Evolutionary conservation across 2,113 vertebrate genomes (phyloP).

Genomic region (Saiga tatarica): DNA sequence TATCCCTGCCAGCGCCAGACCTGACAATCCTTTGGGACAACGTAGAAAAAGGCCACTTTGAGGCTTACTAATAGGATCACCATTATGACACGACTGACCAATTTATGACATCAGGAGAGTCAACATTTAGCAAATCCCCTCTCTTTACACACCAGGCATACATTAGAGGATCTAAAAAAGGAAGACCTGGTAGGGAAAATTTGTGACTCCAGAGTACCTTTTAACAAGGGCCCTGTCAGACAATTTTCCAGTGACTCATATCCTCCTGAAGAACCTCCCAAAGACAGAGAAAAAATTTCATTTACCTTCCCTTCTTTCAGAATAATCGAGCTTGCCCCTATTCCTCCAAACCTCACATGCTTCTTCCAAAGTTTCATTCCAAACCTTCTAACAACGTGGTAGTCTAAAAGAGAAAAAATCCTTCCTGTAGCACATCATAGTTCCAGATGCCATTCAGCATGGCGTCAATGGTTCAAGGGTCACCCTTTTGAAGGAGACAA

Average conservation of each 20-base stretch:
- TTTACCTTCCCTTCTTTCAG: not conserved
- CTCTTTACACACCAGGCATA: not conserved
- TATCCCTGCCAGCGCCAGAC: constrained; percentile 43
- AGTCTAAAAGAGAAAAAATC: not conserved
- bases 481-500: not conserved
- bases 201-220: not conserved
- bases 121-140: not conserved
- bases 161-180: constrained; percentile 2
- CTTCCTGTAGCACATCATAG: not conserved
- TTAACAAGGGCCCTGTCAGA: not conserved
- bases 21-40: constrained; percentile 24
- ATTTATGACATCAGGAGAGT: constrained; percentile 4
- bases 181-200: not conserved
- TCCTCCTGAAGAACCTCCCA: not conserved
- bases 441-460: not conserved
- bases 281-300: not conserved
- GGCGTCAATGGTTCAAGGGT: not conserved
- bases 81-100: not conserved
- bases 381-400: not conserved
- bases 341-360: not conserved
- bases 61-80: constrained; percentile 6
- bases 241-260: not conserved
- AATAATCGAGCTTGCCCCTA: not conserved
- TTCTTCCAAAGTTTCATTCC: not conserved
- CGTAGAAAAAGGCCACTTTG: constrained; percentile 12